Evolutionary conservation across 2,888 invertebrate species (phyloP), one percentile per base, ranked within the genome.

Genomic region (Lydus trimaculatus): DNA sequence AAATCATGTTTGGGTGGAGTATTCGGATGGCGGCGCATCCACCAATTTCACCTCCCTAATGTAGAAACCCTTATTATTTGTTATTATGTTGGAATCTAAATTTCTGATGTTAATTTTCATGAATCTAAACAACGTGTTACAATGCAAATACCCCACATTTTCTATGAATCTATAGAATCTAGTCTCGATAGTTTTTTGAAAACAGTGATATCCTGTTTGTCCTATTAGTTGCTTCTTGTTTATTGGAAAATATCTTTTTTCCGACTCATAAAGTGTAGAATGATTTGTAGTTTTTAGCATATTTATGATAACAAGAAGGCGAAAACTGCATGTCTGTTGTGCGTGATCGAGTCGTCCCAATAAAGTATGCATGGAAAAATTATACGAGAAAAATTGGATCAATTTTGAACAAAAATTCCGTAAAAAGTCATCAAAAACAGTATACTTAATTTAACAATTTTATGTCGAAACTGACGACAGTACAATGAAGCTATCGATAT

Each of bases 401-500:
- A 23, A 25, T 56, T 56, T 56, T 13, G 23, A 48, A 20, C 20
- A 11, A 48, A 9, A 48, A 48, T 43, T 43, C n/a, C n/a, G n/a
- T n/a, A n/a, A 13, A 0, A 17, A 43, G n/a, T 17, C 17, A 43
- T 43, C 43, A 43, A 43, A 43, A 43, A 43, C n/a, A 43, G 43
- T 17, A 43, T 7, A 43, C 6, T n/a, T 13, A 3, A 43, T 5
- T n/a, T 7, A 43, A 43, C n/a, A 5, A 8, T 43, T n/a, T n/a
- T 43, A 17, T 43, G 17, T 43, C 17, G 17, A n/a, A 36, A 11
- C 13, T 43, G 17, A n/a, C 71, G 72, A 69, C 72, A 72, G 71
- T 66, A 74, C 75, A 78, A 79, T 78, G 77, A 72, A 75, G 75
- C 72, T 65, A 78, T 81, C 75, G 73, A 73, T 73, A 80, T 69